Percentiles rank a stretch among this genome's conserved stretches.
phyloP scores from a whole-genome alignment of 2,113 vertebrate species.

The Malurus alboscapulatus region DNA sequence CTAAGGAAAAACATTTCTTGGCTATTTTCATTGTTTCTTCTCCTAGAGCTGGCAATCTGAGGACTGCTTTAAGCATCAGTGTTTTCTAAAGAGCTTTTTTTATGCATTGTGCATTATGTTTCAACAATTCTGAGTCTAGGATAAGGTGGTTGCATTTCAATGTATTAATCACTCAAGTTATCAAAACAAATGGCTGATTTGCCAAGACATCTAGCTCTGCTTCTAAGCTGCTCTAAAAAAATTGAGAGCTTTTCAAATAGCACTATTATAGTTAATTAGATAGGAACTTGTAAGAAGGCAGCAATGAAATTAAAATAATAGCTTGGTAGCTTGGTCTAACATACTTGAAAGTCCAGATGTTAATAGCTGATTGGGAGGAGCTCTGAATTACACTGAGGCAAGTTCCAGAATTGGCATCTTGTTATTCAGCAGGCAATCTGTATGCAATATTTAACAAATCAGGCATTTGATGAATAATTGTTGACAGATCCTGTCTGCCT shows the following conservation, averaged over 20 bases:
- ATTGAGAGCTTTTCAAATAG: slow-evolving; percentile 20
- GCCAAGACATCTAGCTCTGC: slow-evolving; percentile 25
- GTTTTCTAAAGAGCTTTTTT: slow-evolving; percentile 64
- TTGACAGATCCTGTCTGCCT: slow-evolving; percentile 30
- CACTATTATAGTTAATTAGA: slow-evolving; percentile 42
- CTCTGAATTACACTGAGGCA: background rate
- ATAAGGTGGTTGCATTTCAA: slow-evolving; percentile 20
- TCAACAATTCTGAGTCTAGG: slow-evolving; percentile 22
- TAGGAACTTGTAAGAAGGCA: slow-evolving; percentile 33
- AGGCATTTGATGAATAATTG: slow-evolving; percentile 37
- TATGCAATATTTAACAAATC: slow-evolving; percentile 51
- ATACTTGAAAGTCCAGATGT: background rate
- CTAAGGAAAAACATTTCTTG: background rate
- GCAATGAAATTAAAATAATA: slow-evolving; percentile 55
- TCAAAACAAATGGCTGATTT: slow-evolving; percentile 38
- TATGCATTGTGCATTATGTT: slow-evolving; percentile 16
- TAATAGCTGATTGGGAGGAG: background rate
- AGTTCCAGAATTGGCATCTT: slow-evolving; percentile 1
- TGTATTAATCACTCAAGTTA: slow-evolving; percentile 50
- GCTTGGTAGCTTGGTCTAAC: slow-evolving; percentile 17
- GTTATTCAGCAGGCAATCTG: slow-evolving; percentile 34
- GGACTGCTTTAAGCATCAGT: slow-evolving; percentile 37
- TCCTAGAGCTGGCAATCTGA: slow-evolving; percentile 38
- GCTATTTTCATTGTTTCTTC: slow-evolving; percentile 22
- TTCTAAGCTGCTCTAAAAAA: slow-evolving; percentile 52